Base-by-base conservation (phyloP, 2,888 invertebrate species). In the Neria commutata region DNA sequence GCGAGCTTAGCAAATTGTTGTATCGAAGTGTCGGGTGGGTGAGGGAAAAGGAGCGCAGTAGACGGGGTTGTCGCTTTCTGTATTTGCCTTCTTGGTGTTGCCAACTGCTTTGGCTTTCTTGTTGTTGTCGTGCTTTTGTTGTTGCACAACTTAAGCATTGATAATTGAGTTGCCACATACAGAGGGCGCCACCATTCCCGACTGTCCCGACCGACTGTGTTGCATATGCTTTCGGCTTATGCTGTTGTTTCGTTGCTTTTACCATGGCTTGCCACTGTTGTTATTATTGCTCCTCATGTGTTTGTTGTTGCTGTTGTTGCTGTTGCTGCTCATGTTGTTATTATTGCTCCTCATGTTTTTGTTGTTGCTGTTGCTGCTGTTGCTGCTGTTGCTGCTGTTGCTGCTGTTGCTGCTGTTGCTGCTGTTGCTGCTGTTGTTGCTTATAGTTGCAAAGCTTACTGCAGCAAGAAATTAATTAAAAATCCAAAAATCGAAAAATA, bases 371-470 rank as follows among this genome's bases (percentile, higher is more conserved):
- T 40, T 52, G 21, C 45, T 54, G 46, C 29, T 17, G 46, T 24
- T 48, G 24, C 67, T 65, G 73, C 70, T 53, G 42, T 8, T 33
- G 54, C 69, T 71, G 72, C 70, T 72, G 14, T 55, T 53, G 49
- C 17, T 47, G 47, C 33, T 45, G 46, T 25, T 25, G 47, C 11
- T 8, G 26, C 11, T n/a, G 45, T 45, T 57, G 54, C 33, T 68
- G 62, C 64, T 67, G 67, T 62, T 63, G 54, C 52, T 68, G 62
- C 60, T 65, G 47, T 52, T 61, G 60, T 47, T 56, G 19, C 40
- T 46, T 52, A 57, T 52, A 54, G 42, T 49, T 8, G 42, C 42
- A 6, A 3, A 17, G 21, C 21, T 42, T n/a, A n/a, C n/a, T n/a
- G n/a, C n/a, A 19, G 14, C 19, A 17, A 21, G 19, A 21, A 42